Base-by-base conservation (phyloP, 2,113 vertebrate species). In the Pollachius pollachius region DNA sequence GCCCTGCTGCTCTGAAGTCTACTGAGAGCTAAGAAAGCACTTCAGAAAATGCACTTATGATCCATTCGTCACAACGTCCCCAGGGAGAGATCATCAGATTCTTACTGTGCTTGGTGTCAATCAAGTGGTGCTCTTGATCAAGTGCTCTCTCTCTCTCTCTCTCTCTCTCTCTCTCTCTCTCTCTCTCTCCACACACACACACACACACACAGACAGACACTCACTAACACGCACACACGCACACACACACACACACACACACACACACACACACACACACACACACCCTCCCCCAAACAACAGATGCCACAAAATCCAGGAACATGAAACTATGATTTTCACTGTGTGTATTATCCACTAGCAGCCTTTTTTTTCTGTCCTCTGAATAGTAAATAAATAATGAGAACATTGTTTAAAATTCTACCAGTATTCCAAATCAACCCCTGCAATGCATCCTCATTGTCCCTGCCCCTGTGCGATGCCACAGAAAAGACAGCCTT, bases 321-420 rank as follows among this genome's bases (percentile, higher is more conserved):
- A 62, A 63, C 56, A 67, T 54, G 37, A 64, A 74, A 64, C 62
- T 65, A 62, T 23, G 60, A 15, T 41, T 81, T 27, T 64, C 60
- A 69, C 68, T 65, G 69, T 59, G 71, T 58, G 56, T 74, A 56
- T 79, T 78, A 79, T 81, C 62, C 74, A 73, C 23, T 59, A 65
- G 67, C 71, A 60, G 75, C 58, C 70, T 69, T 30, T 57, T 37
- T 16, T 19, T 18, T 21, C 54, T n/a, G 70, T 61, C 72, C 74
- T 72, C 61, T 0, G 59, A 76, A 78, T 65, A 73, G 80, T 91
- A 88, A 90, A 91, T 90, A 90, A 90, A 85, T 90, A 71, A 90
- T 91, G 88, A 88, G 89, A 78, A 75, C 71, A 74, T 65, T 79
- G 84, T 89, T 41, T 90, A 78, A 88, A 83, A 89, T 91, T 90